phyloP scores from a whole-genome alignment of 2,888 invertebrate genomes.

The Callimorpha dominula region DNA sequence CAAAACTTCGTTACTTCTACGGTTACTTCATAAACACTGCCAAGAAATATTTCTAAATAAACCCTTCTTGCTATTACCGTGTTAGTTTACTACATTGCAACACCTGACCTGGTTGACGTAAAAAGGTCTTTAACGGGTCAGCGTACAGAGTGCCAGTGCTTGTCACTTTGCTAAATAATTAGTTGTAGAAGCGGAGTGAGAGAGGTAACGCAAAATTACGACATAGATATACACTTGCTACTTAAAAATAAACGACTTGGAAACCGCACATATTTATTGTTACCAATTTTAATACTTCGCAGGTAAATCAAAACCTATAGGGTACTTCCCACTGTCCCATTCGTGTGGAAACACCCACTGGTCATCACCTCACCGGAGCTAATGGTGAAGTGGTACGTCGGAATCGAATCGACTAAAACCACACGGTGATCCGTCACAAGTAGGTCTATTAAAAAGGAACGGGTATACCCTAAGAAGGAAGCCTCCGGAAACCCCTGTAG shows the following conservation, averaged over 20 bases:
- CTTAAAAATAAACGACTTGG: not conserved
- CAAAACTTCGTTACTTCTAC: not conserved
- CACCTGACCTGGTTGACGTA: conserved; percentile 55
- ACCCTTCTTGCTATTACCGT: conserved; percentile 23
- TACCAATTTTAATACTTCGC: too few relatives aligned
- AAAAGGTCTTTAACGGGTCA: conserved; percentile 44
- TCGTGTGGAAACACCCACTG: too few relatives aligned
- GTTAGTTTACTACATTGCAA: conserved; percentile 45
- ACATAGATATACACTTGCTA: not conserved
- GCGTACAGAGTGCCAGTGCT: conserved; percentile 18
- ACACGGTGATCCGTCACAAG: too few relatives aligned
- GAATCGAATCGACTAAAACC: too few relatives aligned
- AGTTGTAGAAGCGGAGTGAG: conserved; percentile 10
- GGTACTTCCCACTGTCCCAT: too few relatives aligned
- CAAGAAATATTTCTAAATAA: conserved; percentile 17
- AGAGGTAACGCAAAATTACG: not conserved
- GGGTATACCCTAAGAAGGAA: too few relatives aligned
- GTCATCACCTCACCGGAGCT: too few relatives aligned
- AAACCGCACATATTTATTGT: not conserved
- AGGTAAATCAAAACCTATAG: too few relatives aligned
- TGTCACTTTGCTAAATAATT: conserved; percentile 35
- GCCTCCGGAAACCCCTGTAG: too few relatives aligned
- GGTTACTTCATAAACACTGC: not conserved
- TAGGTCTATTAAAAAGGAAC: too few relatives aligned
- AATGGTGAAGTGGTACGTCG: too few relatives aligned